Evolutionary conservation across 2,797 vertebrate genomes (phyloP), one percentile per base, ranked within the genome.

Genomic region (Argentina silus): DNA sequence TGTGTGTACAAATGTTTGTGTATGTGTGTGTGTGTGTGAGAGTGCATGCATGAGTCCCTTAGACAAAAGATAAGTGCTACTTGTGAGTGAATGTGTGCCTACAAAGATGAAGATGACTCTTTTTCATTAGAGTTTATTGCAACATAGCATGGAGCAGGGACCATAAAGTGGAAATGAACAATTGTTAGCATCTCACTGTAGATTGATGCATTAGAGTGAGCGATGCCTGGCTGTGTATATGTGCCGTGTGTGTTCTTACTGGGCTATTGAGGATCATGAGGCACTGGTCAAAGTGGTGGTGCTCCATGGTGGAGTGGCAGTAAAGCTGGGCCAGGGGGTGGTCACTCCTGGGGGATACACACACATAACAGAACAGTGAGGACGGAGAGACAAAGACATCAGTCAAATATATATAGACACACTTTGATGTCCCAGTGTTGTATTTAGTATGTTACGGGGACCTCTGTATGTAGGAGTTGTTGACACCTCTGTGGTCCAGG

Each of bases 201-300:
- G 27, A 36, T 4, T 4, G 2, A 36, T 4, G 27, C 27, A 2
- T 36, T 36, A 36, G 27, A 36, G 2, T 36, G 27, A 36, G 27
- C 27, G 2, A 9, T 12, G 12, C 62, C 21, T 11, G 45, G 59
- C 14, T 9, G 23, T 53, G 43, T 42, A 14, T 47, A 60, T 51
- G 21, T 55, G 63, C 56, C 59, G 83, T 11, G 43, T 56, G 45
- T 45, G 53, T 67, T 50, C 95, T 93, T 91, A 99, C 98, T 59
- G 96, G 96, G 77, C 95, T 97, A 81, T 98, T 99, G 72, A 99
- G 96, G 83, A 99, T 97, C 98, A 99, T 99, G 86, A 99, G 94
- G 89, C 98, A 99, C 90, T 99, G 98, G 90, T 99, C 96, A 50
- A 99, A 98, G 89, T 99, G 98, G 80, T 99, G 98, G 78, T 99